phyloP scores from a whole-genome alignment of 2,797 vertebrate genomes.

The Coreius guichenoti region DNA sequence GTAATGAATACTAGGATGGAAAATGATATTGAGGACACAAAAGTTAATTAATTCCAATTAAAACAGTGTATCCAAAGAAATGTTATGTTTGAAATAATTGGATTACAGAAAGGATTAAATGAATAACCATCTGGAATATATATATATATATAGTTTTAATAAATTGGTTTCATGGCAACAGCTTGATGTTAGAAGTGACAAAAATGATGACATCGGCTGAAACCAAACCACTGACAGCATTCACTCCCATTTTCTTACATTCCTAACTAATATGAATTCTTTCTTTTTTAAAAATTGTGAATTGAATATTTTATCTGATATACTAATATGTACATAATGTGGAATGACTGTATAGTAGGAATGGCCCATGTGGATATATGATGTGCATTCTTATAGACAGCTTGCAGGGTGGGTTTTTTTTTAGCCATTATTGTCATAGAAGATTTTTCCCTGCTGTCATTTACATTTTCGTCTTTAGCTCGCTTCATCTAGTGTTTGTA shows the following conservation, averaged over 20 bases:
- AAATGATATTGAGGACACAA: neutral
- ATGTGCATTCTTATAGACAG: neutral
- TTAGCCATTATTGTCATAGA: neutral
- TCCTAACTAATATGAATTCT: neutral
- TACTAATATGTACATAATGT: neutral
- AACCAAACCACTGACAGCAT: neutral
- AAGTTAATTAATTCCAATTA: neutral
- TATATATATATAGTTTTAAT: neutral
- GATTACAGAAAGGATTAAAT: neutral
- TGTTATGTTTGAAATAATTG: neutral
- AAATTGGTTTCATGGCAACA: neutral
- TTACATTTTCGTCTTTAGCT: constrained; percentile 19
- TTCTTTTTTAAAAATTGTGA: neutral
- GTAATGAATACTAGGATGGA: neutral
- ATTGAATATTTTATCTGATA: too few species aligned
- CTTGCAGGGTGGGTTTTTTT: neutral
- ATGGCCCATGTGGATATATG: neutral
- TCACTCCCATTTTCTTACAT: neutral
- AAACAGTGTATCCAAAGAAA: neutral
- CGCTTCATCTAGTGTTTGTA: constrained; percentile 13
- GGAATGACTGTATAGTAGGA: neutral
- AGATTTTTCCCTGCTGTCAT: neutral
- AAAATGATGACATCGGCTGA: neutral
- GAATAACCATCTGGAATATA: neutral
- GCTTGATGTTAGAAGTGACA: neutral